phyloP scores from a whole-genome alignment of 1,140 invertebrate genomes.

The Solenopsis invicta region DNA sequence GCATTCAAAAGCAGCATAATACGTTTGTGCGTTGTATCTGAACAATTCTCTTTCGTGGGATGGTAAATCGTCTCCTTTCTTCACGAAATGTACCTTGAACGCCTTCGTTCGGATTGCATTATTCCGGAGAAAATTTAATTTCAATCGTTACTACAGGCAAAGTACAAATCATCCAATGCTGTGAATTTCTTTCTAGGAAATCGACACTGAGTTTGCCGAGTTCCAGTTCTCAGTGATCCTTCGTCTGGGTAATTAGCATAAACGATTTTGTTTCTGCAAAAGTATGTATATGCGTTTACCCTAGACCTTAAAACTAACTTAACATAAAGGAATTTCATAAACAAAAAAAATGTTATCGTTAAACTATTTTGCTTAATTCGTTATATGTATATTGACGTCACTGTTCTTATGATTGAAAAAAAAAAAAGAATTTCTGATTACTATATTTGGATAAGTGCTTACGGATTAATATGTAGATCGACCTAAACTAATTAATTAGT shows the following conservation, averaged over 20 bases:
- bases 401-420: not conserved
- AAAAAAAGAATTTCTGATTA: slow-evolving; percentile 1
- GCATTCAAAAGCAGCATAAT: slow-evolving; percentile 64
- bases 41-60: slow-evolving; percentile 17
- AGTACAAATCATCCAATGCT: slow-evolving; percentile 52
- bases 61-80: not conserved
- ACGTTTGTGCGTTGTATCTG: slow-evolving; percentile 44
- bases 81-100: slow-evolving; percentile 36
- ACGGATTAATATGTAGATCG: not conserved
- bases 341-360: slow-evolving; percentile 7
- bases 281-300: slow-evolving; percentile 10
- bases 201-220: not conserved
- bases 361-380: slow-evolving; percentile 3
- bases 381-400: not conserved
- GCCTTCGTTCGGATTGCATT: slow-evolving; percentile 31
- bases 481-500: slow-evolving; percentile 19
- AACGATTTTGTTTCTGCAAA: slow-evolving; percentile 22
- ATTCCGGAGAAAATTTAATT: not conserved
- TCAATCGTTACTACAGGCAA: slow-evolving; percentile 47
- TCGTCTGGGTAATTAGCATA: slow-evolving; percentile 1
- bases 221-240: not conserved
- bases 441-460: not conserved
- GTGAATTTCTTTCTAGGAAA: not conserved
- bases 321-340: not conserved
- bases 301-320: slow-evolving; percentile 26